phyloP scores from a whole-genome alignment of 37 sponge, comb jelly and placozoan genomes.

The Ephydatia muelleri region DNA sequence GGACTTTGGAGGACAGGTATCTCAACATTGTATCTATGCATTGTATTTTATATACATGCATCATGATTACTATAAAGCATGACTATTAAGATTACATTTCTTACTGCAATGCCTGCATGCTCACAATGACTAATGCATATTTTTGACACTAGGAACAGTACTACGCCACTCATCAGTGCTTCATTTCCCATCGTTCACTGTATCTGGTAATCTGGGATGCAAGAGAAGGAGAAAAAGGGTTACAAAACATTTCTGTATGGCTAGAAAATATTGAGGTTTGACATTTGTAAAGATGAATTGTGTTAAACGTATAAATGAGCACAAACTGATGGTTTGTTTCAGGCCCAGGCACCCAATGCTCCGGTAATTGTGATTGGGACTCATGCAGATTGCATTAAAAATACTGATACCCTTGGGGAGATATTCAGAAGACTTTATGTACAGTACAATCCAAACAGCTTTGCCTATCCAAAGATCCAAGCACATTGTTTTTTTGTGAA shows the following conservation, averaged over 20 bases:
- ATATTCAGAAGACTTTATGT: slow-evolving; percentile 45
- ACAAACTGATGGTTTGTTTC: not conserved
- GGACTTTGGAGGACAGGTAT: slow-evolving; percentile 96
- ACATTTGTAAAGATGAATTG: too few relatives aligned
- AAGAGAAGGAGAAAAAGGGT: slow-evolving; percentile 59
- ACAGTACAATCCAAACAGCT: not conserved
- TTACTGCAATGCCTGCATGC: too few relatives aligned
- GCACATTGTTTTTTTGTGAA: slow-evolving; percentile 42
- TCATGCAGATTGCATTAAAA: slow-evolving; percentile 62
- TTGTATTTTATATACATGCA: not conserved
- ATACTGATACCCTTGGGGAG: not conserved
- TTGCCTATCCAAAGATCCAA: slow-evolving; percentile 27
- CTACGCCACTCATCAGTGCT: slow-evolving; percentile 95
- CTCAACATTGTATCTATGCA: not conserved
- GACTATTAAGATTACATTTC: too few relatives aligned
- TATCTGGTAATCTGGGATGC: slow-evolving; percentile 81
- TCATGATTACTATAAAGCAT: too few relatives aligned
- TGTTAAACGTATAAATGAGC: not conserved
- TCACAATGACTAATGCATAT: too few relatives aligned
- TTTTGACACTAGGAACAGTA: slow-evolving; percentile 66
- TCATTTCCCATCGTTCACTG: slow-evolving; percentile 77
- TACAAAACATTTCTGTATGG: slow-evolving; percentile 65
- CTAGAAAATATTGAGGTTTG: slow-evolving; percentile 86
- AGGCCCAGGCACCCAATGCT: slow-evolving; percentile 60
- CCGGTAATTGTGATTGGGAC: slow-evolving; percentile 84